These are phyloP conservation scores for Drosophila fulvimacula DNA, from an alignment of 2,888 invertebrate genomes.

Conservation along the genomic window DNA sequence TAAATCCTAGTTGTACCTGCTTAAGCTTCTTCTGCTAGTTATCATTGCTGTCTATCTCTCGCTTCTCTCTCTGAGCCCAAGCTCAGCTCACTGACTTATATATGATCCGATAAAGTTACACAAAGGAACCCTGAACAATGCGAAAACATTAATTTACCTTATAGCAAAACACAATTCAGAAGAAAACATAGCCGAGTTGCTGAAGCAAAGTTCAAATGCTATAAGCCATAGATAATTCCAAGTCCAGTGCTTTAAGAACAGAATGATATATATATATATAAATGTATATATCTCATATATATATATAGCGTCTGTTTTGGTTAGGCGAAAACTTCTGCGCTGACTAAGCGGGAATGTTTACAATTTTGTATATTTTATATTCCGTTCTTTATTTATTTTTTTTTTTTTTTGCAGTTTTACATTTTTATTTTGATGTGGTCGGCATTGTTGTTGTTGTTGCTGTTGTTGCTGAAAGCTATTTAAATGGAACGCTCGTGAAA, in stretches of 20 bases:
- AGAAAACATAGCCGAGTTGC: background rate
- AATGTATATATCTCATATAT: background rate
- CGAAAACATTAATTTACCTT: background rate
- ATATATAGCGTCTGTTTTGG: slow-evolving; percentile 8
- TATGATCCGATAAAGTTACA: too few species aligned
- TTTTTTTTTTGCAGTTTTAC: slow-evolving; percentile 19
- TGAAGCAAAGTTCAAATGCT: background rate
- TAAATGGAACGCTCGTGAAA: slow-evolving; percentile 67
- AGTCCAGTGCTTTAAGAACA: slow-evolving; percentile 14
- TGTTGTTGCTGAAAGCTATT: slow-evolving; percentile 64
- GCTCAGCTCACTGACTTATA: too few species aligned
- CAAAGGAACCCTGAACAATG: background rate
- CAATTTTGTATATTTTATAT: slow-evolving; percentile 51
- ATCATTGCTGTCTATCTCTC: too few species aligned
- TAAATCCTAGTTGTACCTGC: too few species aligned
- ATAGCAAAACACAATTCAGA: background rate
- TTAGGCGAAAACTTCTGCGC: slow-evolving; percentile 35
- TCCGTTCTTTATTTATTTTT: slow-evolving; percentile 15
- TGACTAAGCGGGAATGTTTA: slow-evolving; percentile 54
- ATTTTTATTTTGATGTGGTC: slow-evolving; percentile 71
- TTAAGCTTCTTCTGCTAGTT: too few species aligned
- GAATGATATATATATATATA: slow-evolving; percentile 16
- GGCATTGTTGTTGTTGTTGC: slow-evolving; percentile 34
- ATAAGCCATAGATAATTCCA: background rate
- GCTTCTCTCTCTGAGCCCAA: too few species aligned